Conservation (phyloP, 1,140 invertebrate genomes). For the Drosophila lacertosa region DNA sequence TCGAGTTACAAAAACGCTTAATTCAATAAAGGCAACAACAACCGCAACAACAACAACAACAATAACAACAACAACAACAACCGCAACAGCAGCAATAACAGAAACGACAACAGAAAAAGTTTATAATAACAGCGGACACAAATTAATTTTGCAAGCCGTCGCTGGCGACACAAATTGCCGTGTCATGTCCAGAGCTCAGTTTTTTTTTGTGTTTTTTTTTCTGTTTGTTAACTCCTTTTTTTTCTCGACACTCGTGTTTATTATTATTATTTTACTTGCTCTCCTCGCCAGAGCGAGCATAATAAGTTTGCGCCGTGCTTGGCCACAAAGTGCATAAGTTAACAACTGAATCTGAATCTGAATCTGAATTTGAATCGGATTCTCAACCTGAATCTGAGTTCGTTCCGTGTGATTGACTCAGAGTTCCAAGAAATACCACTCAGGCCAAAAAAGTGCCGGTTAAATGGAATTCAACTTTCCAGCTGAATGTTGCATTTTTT, state of each 20-base stretch:
- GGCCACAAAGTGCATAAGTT: constrained; percentile 8
- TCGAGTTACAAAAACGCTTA: constrained; percentile 65
- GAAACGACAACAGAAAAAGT: constrained; percentile 52
- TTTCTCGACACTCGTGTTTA: constrained; percentile 15
- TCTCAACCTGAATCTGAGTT: too few species aligned
- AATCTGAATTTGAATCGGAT: too few species aligned
- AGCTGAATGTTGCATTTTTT: too few species aligned
- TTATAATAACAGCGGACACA: constrained; percentile 80
- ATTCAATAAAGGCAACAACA: constrained; percentile 62
- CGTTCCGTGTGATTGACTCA: too few species aligned
- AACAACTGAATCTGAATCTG: neutral
- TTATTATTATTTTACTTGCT: constrained; percentile 46
- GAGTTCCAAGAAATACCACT: too few species aligned
- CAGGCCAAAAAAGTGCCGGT: too few species aligned
- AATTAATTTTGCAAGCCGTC: constrained; percentile 80
- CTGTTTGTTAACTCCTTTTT: constrained; percentile 15
- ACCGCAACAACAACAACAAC: constrained; percentile 18
- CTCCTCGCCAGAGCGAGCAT: constrained; percentile 4
- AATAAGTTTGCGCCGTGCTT: constrained; percentile 23
- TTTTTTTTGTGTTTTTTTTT: constrained; percentile 41
- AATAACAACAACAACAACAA: constrained; percentile 15
- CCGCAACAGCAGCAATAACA: constrained; percentile 51
- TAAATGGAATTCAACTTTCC: too few species aligned
- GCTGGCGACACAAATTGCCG: constrained; percentile 76
- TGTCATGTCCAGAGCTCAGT: constrained; percentile 75